Conservation (phyloP, 2,888 invertebrate genomes). For the Rhyacophila evoluta region DNA sequence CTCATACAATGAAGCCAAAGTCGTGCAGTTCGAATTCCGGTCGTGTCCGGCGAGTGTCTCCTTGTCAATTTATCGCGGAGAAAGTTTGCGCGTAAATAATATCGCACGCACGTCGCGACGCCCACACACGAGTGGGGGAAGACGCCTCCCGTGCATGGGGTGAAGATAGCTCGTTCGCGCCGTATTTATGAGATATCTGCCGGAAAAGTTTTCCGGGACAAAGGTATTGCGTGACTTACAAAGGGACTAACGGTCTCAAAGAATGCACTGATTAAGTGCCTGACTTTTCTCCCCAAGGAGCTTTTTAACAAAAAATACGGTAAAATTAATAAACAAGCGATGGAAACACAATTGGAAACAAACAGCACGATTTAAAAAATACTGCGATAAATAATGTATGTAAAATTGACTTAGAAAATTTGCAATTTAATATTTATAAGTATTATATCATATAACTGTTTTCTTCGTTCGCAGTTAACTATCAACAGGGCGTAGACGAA, state of each 20-base stretch:
- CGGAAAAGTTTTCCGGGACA: background rate
- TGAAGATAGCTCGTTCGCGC: background rate
- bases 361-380: too few species aligned
- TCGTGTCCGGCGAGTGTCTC: background rate
- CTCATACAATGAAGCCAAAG: background rate
- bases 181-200: constrained; percentile 2
- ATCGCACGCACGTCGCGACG: constrained; percentile 6
- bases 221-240: background rate
- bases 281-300: background rate
- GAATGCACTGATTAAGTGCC: background rate
- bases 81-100: constrained; percentile 17
- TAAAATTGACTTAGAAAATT: too few species aligned
- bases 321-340: too few species aligned
- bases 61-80: background rate
- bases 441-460: too few species aligned
- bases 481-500: too few species aligned
- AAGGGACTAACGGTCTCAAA: background rate
- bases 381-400: too few species aligned
- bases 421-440: too few species aligned
- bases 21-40: constrained; percentile 2
- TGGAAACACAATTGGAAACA: too few species aligned
- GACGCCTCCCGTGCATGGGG: background rate
- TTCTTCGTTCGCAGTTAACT: too few species aligned
- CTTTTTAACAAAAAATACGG: background rate
- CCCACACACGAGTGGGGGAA: background rate